These are phyloP conservation scores for Bombyx mori DNA, from an alignment of 1,140 invertebrate species.

Conservation along the genomic window DNA sequence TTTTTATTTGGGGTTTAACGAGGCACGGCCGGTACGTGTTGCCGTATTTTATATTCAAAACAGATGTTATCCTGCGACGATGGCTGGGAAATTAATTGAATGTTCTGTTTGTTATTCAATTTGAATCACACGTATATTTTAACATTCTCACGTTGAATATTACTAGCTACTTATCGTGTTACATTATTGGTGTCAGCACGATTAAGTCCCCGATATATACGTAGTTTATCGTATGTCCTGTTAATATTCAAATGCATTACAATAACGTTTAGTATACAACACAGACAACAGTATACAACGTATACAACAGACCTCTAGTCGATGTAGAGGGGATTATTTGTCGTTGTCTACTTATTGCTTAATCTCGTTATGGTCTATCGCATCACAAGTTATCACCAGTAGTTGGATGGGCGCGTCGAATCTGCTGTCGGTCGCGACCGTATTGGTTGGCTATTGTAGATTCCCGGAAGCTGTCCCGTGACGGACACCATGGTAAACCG, in stretches of 20 bases:
- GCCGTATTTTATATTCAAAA: slow-evolving; percentile 63
- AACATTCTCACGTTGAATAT: slow-evolving; percentile 49
- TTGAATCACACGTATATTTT: slow-evolving; percentile 51
- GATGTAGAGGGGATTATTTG: slow-evolving; percentile 7
- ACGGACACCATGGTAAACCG: slow-evolving; percentile 31
- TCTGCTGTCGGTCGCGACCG: slow-evolving; percentile 13
- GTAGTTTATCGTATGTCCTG: neutral
- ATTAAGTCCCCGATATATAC: slow-evolving; percentile 6
- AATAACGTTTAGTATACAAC: too few species aligned
- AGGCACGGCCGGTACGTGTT: slow-evolving; percentile 37
- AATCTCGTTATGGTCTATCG: slow-evolving; percentile 25
- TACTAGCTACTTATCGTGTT: slow-evolving; percentile 15
- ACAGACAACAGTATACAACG: too few species aligned
- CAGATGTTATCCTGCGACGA: slow-evolving; percentile 56
- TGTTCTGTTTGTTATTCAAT: slow-evolving; percentile 55
- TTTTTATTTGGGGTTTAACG: slow-evolving; percentile 50
- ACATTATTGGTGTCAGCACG: slow-evolving; percentile 8
- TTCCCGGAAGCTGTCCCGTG: slow-evolving; percentile 27
- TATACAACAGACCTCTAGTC: neutral
- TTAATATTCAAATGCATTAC: slow-evolving; percentile 13
- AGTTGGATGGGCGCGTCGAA: slow-evolving; percentile 36
- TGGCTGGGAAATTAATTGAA: slow-evolving; percentile 58
- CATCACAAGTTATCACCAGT: slow-evolving; percentile 22
- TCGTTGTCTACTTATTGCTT: slow-evolving; percentile 15
- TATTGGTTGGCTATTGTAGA: slow-evolving; percentile 14